Evolutionary conservation across 2,113 vertebrate genomes (phyloP), one percentile per base, ranked within the genome.

Genomic region (Megalops atlanticus): DNA sequence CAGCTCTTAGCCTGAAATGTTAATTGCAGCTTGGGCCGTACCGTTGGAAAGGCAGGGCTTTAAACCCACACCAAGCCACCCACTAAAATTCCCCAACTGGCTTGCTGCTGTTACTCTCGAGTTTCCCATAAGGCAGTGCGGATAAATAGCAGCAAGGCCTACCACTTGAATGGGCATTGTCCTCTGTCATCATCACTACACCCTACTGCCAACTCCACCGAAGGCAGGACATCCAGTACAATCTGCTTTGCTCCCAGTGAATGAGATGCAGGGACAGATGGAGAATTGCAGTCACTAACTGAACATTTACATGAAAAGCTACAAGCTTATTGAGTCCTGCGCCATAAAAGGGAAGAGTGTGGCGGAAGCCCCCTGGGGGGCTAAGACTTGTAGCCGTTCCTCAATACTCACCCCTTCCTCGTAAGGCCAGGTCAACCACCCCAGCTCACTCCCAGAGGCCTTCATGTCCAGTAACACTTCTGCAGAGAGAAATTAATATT

Each of bases 381-480:
- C 6, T 16, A 8, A 68, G 12, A 33, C 6, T 24, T 2, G 6
- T 18, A 3, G 31, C n/a, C 27, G 79, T 82, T 84, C 87, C 85
- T 88, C 86, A 91, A 87, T 85, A 92, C 96, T 97, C 93, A 95
- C 98, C 90, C 97, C 97, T 87, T 94, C 94, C 89, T 96, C 96
- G 7, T 94, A 92, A 24, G 97, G 97, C 27, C 89, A 90, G 1
- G 96, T 96, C 87, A 99, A 91, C 98, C 98, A 99, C 41, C 98
- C 98, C 24, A 97, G 90, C 82, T 99, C 97, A 36, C 96, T 97
- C 38, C 97, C 96, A 0, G 95, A 94, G 39, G 94, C 91, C 18
- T 90, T 96, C 14, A 99, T 98, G 85, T 99, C 98, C 91, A 99
- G 89, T 84, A 99, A 87, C 12, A 97, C 93, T 78, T 98, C 98